A percentile compares a stretch with the other conserved stretches of the same genome.
Evolutionary conservation across 2,888 invertebrate genomes (phyloP).

Genomic region (Cephus nigrinus): DNA sequence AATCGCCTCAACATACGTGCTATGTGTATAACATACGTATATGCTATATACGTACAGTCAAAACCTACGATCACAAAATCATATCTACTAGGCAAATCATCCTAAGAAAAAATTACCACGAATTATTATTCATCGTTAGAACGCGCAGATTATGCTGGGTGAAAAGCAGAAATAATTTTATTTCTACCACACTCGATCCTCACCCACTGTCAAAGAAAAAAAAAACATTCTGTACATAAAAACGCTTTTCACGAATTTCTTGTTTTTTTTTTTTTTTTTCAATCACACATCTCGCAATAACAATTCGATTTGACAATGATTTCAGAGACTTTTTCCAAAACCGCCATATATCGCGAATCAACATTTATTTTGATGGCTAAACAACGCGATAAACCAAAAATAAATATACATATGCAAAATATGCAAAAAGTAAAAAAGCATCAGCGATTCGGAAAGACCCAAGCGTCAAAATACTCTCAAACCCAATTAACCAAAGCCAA

Average conservation of each 20-base stretch:
- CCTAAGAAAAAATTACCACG: neutral
- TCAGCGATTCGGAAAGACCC: neutral
- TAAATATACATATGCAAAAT: neutral
- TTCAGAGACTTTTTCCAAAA: neutral
- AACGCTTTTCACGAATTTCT: no score
- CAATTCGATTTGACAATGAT: neutral
- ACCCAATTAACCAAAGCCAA: neutral
- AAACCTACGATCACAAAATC: neutral
- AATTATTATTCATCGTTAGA: neutral
- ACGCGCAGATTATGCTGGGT: neutral
- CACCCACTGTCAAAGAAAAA: neutral
- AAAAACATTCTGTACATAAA: neutral
- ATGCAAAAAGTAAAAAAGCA: neutral
- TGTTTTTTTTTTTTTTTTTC: neutral
- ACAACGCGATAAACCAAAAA: neutral
- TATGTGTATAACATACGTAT: neutral
- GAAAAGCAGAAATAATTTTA: neutral
- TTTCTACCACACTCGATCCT: neutral
- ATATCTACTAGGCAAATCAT: neutral
- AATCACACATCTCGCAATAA: neutral
- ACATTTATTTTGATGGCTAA: neutral
- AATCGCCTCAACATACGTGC: neutral
- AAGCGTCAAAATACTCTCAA: neutral
- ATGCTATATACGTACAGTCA: neutral
- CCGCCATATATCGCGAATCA: neutral